phyloP scores from a whole-genome alignment of 2,797 vertebrate genomes.

The Crenichthys baileyi region DNA sequence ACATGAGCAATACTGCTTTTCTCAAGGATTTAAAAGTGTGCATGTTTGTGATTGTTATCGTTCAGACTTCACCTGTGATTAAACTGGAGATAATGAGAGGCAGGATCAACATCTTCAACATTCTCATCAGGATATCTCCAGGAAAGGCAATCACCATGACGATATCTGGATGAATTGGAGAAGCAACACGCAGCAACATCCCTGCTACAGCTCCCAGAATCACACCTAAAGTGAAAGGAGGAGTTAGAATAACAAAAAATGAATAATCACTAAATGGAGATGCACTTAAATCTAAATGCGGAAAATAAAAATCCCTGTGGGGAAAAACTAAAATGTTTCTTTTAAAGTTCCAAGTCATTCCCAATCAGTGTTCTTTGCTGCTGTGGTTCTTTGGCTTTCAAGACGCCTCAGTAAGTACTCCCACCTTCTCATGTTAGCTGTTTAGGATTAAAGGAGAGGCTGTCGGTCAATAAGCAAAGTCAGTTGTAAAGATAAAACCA shows the following conservation, averaged over 20 bases:
- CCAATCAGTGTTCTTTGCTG: not conserved
- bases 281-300: constrained; percentile 11
- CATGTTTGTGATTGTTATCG: not conserved
- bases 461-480: constrained; percentile 23
- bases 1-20: not conserved
- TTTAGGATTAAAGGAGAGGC: not conserved
- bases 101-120: constrained; percentile 99
- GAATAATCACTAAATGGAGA: not conserved
- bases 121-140: constrained; percentile 98
- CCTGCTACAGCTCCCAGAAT: constrained; percentile 92
- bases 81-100: constrained; percentile 99
- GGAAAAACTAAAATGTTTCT: not conserved
- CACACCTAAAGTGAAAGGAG: constrained; percentile 84
- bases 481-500: constrained; percentile 43
- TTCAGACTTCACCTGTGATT: constrained; percentile 89
- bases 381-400: constrained; percentile 5
- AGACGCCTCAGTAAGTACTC: not conserved
- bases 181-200: constrained; percentile 89
- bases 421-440: not conserved
- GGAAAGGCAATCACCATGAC: constrained; percentile 97
- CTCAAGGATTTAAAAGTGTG: not conserved
- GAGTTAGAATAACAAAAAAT: not conserved
- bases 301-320: not conserved
- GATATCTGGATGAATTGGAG: constrained; percentile 93
- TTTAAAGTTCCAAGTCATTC: not conserved